Percentiles rank a stretch among this genome's conserved stretches.
Conservation (phyloP, 2,113 vertebrate genomes). For the Antechinus flavipes region DNA sequence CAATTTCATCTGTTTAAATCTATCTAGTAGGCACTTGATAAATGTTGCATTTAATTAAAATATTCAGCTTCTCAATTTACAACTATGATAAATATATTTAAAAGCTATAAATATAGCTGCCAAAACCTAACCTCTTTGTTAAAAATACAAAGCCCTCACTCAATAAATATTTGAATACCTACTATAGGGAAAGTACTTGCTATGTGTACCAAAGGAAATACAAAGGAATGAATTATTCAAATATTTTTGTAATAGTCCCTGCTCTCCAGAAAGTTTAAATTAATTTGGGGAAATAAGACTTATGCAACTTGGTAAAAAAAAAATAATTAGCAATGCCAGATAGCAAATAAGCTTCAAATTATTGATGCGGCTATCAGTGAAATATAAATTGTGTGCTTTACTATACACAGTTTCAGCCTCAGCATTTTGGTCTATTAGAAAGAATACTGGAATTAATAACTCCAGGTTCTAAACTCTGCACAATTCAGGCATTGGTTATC, state of each 20-base stretch:
- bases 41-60: not conserved
- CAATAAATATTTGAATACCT: not conserved
- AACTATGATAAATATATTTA: not conserved
- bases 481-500: not conserved
- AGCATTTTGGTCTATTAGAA: not conserved
- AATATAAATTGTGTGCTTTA: not conserved
- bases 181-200: not conserved
- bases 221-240: slow-evolving; percentile 5
- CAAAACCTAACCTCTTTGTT: not conserved
- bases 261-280: not conserved
- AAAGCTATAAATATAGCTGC: not conserved
- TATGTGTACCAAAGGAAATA: slow-evolving; percentile 11
- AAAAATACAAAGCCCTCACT: not conserved
- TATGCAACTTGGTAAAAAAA: not conserved
- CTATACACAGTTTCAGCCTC: not conserved
- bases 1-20: not conserved
- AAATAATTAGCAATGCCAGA: not conserved
- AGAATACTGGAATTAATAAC: not conserved
- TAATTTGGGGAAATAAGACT: not conserved
- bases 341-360: not conserved
- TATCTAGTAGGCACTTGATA: not conserved
- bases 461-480: not conserved
- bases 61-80: not conserved
- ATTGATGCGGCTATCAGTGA: not conserved
- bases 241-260: not conserved